Evolutionary conservation across 2,113 vertebrate species (phyloP).

Genomic region (Ellobius talpinus): DNA sequence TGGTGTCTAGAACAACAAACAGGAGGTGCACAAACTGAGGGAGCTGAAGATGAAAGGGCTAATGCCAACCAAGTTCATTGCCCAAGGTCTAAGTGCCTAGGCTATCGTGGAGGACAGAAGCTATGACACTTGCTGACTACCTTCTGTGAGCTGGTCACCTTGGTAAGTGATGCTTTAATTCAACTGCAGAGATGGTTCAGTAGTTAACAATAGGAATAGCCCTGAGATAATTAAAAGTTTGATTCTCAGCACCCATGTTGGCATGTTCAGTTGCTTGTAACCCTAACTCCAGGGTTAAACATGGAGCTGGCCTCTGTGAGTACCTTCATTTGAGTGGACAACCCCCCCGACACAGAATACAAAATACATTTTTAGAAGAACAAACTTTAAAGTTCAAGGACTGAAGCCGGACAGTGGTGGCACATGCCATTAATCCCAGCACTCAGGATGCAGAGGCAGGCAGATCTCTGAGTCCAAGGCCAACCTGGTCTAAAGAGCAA

Average conservation of each 20-base stretch:
- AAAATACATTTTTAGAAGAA: not conserved
- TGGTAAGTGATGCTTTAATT: not conserved
- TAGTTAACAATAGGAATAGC: not conserved
- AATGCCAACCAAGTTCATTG: not conserved
- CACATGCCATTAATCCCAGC: not conserved
- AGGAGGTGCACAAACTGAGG: not conserved
- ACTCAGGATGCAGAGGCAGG: not conserved
- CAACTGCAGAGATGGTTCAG: not conserved
- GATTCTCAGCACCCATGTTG: not conserved
- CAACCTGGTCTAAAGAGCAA: not conserved
- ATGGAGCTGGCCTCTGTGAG: too few relatives aligned
- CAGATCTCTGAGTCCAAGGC: not conserved
- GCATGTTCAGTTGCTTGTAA: not conserved
- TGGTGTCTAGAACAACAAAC: not conserved
- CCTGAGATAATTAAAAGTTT: not conserved
- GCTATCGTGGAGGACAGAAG: not conserved
- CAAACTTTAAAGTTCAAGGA: not conserved
- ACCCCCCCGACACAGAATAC: too few relatives aligned
- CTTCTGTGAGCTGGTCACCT: not conserved
- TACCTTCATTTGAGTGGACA: too few relatives aligned
- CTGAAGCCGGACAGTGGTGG: not conserved
- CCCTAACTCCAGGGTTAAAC: not conserved
- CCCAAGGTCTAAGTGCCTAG: not conserved
- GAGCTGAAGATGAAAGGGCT: not conserved
- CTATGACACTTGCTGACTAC: not conserved